A percentile compares a stretch with the other conserved stretches of the same genome.
Evolutionary conservation across 2,797 vertebrate species (phyloP).

Genomic region (Cryptoblepharus egeriae): DNA sequence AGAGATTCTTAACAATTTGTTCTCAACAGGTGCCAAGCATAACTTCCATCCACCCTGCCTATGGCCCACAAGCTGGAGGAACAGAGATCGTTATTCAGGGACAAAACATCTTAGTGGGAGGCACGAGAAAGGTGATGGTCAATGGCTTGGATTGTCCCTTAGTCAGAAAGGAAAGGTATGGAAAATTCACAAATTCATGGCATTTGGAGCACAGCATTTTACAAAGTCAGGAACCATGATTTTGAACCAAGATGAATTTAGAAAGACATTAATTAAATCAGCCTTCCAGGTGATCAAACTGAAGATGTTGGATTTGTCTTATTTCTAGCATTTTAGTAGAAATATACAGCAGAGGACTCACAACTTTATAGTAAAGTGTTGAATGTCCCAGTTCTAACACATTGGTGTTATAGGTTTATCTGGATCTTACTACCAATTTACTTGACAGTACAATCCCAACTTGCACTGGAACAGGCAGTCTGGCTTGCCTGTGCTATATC

Average conservation of each 20-base stretch:
- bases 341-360: not conserved
- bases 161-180: constrained; percentile 37
- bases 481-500: no score
- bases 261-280: not conserved
- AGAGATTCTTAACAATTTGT: not conserved
- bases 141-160: constrained; percentile 84
- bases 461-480: no score
- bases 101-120: constrained; percentile 82
- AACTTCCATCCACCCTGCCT: constrained; percentile 84
- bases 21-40: constrained; percentile 83
- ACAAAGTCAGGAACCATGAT: not conserved
- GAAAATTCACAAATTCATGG: not conserved
- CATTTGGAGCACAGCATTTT: not conserved
- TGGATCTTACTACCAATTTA: not conserved
- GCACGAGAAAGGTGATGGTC: constrained; percentile 83
- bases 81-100: constrained; percentile 88
- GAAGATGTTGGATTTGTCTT: not conserved
- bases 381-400: not conserved
- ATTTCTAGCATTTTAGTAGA: not conserved
- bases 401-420: not conserved
- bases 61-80: constrained; percentile 89
- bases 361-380: not conserved
- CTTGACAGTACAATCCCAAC: no score
- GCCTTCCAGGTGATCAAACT: not conserved
- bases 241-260: not conserved